Evolutionary conservation across 2,888 invertebrate species (phyloP).

Genomic region (Dasypogon diadema): DNA sequence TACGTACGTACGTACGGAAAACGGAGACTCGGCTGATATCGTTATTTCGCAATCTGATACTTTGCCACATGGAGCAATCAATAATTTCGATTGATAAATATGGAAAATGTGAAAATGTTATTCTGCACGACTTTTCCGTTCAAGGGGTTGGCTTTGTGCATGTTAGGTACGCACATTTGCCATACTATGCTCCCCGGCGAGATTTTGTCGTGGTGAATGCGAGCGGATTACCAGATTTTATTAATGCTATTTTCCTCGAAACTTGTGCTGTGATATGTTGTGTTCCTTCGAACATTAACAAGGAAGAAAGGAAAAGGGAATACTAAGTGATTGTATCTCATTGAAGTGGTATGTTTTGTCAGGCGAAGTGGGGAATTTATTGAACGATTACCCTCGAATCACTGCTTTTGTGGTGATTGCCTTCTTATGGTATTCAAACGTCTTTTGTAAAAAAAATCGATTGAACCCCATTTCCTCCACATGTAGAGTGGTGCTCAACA

Average conservation of each 20-base stretch:
- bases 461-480: neutral
- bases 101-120: constrained; percentile 41
- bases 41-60: constrained; percentile 46
- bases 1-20: neutral
- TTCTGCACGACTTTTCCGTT: constrained; percentile 25
- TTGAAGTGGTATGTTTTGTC: constrained; percentile 18
- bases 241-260: constrained; percentile 34
- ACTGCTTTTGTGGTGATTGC: constrained; percentile 39
- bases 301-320: constrained; percentile 13
- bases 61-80: constrained; percentile 41
- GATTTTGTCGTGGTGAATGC: constrained; percentile 29
- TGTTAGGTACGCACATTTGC: neutral
- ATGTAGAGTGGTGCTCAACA: neutral
- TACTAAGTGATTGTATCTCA: constrained; percentile 38
- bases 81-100: constrained; percentile 50
- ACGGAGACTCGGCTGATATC: constrained; percentile 10
- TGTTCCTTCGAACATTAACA: constrained; percentile 13
- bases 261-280: constrained; percentile 13
- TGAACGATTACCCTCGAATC: constrained; percentile 45
- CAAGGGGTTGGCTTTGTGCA: neutral
- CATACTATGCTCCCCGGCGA: neutral
- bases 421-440: constrained; percentile 19
- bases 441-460: constrained; percentile 21
- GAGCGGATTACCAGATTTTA: constrained; percentile 36
- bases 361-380: constrained; percentile 20